Percentiles rank a stretch among this genome's conserved stretches.
Evolutionary conservation across 2,797 vertebrate species (phyloP).

Genomic region (Cuculus canorus): DNA sequence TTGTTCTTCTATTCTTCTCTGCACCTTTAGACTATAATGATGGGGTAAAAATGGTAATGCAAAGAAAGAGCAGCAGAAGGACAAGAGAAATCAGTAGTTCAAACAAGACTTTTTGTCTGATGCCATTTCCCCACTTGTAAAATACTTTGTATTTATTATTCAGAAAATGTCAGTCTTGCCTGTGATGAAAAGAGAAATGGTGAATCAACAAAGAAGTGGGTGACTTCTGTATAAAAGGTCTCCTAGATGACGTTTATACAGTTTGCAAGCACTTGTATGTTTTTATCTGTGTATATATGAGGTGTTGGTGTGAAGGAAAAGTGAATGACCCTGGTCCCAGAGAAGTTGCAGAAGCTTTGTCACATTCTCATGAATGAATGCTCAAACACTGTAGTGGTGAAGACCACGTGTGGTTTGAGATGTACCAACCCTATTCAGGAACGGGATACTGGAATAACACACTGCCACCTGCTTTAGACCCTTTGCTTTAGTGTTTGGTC

Average conservation of each 20-base stretch:
- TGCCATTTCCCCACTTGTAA: neutral
- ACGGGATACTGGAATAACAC: neutral
- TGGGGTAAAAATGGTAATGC: neutral
- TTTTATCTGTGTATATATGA: neutral
- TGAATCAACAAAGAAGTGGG: neutral
- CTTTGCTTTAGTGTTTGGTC: neutral
- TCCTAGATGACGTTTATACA: neutral
- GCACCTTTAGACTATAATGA: neutral
- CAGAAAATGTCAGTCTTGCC: neutral
- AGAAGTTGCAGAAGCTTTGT: neutral
- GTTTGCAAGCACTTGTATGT: neutral
- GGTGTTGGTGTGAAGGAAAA: neutral
- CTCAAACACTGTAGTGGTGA: neutral
- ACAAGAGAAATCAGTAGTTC: constrained; percentile 6
- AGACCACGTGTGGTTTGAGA: neutral
- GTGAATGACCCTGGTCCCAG: neutral
- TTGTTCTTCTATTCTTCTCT: neutral
- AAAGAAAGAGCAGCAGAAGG: neutral
- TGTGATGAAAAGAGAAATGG: neutral
- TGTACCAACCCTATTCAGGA: neutral
- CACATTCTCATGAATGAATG: neutral
- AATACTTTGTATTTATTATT: neutral
- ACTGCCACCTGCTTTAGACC: neutral
- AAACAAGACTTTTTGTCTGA: neutral
- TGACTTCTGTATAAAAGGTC: neutral